phyloP scores from a whole-genome alignment of 2,113 vertebrate species.

The Ornithorhynchus anatinus region DNA sequence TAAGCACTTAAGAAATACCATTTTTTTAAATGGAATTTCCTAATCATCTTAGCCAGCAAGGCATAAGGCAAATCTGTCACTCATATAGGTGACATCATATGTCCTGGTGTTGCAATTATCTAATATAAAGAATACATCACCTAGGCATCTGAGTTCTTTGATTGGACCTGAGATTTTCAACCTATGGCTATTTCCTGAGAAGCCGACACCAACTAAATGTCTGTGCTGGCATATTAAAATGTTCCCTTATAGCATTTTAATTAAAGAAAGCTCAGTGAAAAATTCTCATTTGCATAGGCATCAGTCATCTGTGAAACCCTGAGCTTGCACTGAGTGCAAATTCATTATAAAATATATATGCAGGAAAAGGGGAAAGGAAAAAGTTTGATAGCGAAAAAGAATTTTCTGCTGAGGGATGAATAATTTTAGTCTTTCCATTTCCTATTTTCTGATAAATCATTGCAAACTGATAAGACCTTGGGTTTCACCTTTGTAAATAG shows the following conservation, averaged over 20 bases:
- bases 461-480: too few relatives aligned
- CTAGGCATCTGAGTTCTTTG: conserved; percentile 16
- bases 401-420: conserved; percentile 26
- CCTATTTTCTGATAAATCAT: conserved; percentile 42
- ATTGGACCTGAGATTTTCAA: not conserved
- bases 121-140: conserved; percentile 1
- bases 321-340: conserved; percentile 30
- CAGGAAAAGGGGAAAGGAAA: not conserved
- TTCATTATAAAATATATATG: conserved; percentile 29
- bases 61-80: too few relatives aligned
- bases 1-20: too few relatives aligned
- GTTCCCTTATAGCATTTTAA: conserved; percentile 35
- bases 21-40: too few relatives aligned
- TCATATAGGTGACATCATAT: not conserved
- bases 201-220: conserved; percentile 20
- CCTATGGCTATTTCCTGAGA: not conserved
- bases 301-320: conserved; percentile 46
- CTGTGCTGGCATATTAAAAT: conserved; percentile 4
- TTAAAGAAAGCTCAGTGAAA: conserved; percentile 39
- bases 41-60: not conserved
- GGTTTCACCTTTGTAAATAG: too few relatives aligned
- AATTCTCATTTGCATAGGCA: conserved; percentile 55
- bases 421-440: conserved; percentile 29
- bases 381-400: not conserved
- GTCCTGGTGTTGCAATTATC: conserved; percentile 31